Base-by-base conservation (phyloP, 2,888 invertebrate species). In the Elmis aenea region DNA sequence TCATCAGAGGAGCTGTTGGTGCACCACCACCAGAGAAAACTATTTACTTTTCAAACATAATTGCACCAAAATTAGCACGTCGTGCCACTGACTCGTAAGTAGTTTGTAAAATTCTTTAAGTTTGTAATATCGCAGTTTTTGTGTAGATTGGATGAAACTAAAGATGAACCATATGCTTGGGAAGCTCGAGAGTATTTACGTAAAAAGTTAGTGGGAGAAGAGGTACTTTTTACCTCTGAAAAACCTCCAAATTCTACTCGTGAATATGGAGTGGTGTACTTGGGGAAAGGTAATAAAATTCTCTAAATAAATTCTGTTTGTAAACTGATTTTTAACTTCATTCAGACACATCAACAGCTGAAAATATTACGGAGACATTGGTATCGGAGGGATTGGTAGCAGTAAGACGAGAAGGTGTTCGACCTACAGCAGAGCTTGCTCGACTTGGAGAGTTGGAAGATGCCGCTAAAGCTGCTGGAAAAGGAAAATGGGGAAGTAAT, bases 131-230 rank as follows among this genome's bases (percentile, higher is more conserved):
- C 18, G 18, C 8, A 18, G 18, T 18, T 18, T 18, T n/a, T n/a
- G 62, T 59, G 15, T 64, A 79, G 75, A 64, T 74, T 77, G 23
- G 76, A 76, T 25, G 85, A 85, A 57, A 77, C 79, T 6, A 85
- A 81, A 64, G 92, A 92, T 64, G 90, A 97, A 69, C 90, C 96
- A 1, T 97, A 77, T 73, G 96, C 95, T 0, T 99, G 96, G 95
- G 96, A 97, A 62, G 90, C 96, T 1, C 80, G 97, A 34, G 97
- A 99, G 70, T 96, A 84, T 61, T 72, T 99, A 28, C 78, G 97
- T 20, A 90, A 91, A 61, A 91, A 90, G 66, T 69, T 97, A 18
- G 82, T 99, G 55, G 94, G 94, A 2, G 85, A 90, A 64, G 86
- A 90, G 55, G 89, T 99, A 0, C 76, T 78, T 9, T 95, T 93